Conservation (phyloP, 2,888 invertebrate species). For the Tenthredo mesomela region DNA sequence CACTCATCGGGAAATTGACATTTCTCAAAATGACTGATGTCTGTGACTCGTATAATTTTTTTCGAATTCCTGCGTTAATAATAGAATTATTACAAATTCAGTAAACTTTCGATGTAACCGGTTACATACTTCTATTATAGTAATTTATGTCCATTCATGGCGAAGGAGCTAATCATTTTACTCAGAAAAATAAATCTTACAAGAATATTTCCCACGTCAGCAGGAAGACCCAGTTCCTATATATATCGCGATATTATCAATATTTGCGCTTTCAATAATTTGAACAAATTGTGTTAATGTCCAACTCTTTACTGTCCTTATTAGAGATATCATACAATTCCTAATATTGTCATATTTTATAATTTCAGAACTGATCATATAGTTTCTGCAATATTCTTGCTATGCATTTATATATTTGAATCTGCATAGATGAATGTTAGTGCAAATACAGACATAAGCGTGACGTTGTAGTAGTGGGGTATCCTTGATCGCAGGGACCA, state of each 20-base stretch:
- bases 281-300: neutral
- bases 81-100: conserved; percentile 4
- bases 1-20: neutral
- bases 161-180: neutral
- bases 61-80: neutral
- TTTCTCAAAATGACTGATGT: neutral
- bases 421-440: neutral
- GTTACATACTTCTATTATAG: neutral
- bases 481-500: conserved; percentile 33
- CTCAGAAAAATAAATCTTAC: neutral
- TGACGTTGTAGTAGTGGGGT: neutral
- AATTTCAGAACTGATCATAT: neutral
- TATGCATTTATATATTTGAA: neutral
- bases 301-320: neutral
- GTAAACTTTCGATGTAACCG: neutral
- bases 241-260: neutral
- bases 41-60: neutral
- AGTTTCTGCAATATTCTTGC: neutral
- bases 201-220: neutral
- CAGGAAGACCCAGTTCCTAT: neutral
- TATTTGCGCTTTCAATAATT: neutral
- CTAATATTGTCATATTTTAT: neutral
- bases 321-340: neutral
- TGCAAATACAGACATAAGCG: neutral
- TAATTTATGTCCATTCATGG: neutral